Conservation (phyloP, 2,113 vertebrate species). For the Pavo muticus region DNA sequence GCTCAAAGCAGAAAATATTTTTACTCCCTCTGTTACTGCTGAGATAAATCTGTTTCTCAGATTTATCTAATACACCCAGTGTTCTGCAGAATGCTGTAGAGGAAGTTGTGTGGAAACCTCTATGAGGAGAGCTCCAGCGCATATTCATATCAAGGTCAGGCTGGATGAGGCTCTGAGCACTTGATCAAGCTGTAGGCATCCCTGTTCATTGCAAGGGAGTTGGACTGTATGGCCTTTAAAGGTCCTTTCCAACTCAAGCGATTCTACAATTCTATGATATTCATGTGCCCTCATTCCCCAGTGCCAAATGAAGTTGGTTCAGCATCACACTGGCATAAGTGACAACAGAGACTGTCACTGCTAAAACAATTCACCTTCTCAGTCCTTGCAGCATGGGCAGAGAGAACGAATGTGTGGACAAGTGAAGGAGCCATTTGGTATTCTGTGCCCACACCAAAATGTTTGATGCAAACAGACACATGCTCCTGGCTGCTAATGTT, state of each 20-base stretch:
- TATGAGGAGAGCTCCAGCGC: not conserved
- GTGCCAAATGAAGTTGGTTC: not conserved
- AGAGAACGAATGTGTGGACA: not conserved
- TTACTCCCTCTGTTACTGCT: not conserved
- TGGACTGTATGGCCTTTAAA: too few species aligned
- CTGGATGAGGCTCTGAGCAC: too few species aligned
- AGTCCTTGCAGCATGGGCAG: not conserved
- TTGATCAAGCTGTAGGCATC: too few species aligned
- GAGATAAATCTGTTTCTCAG: not conserved
- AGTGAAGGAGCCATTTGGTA: constrained; percentile 4
- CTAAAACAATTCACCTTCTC: not conserved
- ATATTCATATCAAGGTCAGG: too few species aligned
- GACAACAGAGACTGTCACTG: not conserved
- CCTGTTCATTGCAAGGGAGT: too few species aligned
- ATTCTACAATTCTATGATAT: too few species aligned
- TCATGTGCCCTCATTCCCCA: not conserved
- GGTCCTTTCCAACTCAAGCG: too few species aligned
- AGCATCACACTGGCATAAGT: rapidly evolving
- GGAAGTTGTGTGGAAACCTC: not conserved
- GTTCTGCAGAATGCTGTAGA: not conserved
- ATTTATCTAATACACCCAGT: not conserved
- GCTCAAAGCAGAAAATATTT: not conserved
- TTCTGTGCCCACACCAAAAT: not conserved
- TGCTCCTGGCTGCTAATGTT: not conserved
- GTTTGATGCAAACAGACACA: not conserved